Conservation (phyloP, 2,113 vertebrate species). For the Marcusenius ussheri region DNA sequence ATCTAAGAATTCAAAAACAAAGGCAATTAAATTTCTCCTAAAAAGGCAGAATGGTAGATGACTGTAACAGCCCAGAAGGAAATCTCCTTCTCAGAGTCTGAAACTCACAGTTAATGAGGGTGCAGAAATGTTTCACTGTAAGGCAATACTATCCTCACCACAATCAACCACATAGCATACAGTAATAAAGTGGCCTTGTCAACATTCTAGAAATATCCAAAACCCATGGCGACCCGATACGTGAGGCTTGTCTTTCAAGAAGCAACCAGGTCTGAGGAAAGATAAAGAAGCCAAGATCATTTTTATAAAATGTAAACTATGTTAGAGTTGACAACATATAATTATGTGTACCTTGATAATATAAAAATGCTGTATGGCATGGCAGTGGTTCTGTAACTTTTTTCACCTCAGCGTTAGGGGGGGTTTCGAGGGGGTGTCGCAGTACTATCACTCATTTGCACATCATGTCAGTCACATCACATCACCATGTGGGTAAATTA, state of each 20-base stretch:
- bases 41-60: slow-evolving; percentile 14
- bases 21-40: not conserved
- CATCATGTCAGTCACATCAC: not conserved
- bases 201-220: not conserved
- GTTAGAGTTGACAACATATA: not conserved
- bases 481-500: not conserved
- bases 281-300: not conserved
- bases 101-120: not conserved
- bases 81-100: not conserved
- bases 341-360: not conserved
- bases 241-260: not conserved
- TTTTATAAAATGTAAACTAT: not conserved
- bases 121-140: not conserved
- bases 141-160: not conserved
- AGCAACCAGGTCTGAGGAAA: not conserved
- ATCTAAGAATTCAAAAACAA: not conserved
- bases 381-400: not conserved
- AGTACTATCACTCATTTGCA: not conserved
- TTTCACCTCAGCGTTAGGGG: not conserved
- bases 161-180: not conserved
- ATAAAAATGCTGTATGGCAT: not conserved
- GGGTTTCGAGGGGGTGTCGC: not conserved
- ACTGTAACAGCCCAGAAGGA: not conserved
- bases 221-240: not conserved
- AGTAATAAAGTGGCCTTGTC: not conserved